Percentiles rank a stretch among this genome's conserved stretches.
phyloP scores from a whole-genome alignment of 2,797 vertebrate species.

The Takifugu ocellatus region DNA sequence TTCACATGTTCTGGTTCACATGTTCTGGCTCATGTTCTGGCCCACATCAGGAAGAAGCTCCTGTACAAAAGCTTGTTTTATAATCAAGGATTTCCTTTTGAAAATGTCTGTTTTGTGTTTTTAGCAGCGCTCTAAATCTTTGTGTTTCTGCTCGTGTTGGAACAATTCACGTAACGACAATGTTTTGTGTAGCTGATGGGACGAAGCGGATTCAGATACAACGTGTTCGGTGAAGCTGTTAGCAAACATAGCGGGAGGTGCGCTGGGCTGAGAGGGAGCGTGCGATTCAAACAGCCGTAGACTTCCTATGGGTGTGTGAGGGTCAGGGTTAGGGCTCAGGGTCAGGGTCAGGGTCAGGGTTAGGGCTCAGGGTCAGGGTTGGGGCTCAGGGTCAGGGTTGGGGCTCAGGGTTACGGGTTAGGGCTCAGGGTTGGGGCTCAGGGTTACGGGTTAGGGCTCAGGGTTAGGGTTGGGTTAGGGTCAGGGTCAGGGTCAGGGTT shows the following conservation, averaged over 20 bases:
- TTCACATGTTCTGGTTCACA: too few relatives aligned
- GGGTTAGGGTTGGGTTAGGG: too few relatives aligned
- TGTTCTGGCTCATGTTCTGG: too few relatives aligned
- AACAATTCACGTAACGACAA: slow-evolving; percentile 2
- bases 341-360: too few relatives aligned
- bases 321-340: background rate
- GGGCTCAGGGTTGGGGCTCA: too few relatives aligned
- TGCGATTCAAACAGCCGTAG: slow-evolving; percentile 66
- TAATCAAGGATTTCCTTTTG: slow-evolving; percentile 39
- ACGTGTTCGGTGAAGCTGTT: slow-evolving; percentile 14
- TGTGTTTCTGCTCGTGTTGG: slow-evolving; percentile 4
- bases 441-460: too few relatives aligned
- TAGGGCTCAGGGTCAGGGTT: too few relatives aligned
- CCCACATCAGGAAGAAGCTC: background rate
- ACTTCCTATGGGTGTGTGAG: background rate
- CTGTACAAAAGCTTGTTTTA: slow-evolving; percentile 11
- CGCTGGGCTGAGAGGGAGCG: slow-evolving; percentile 54
- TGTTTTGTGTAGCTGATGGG: slow-evolving; percentile 20
- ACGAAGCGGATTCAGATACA: slow-evolving; percentile 6
- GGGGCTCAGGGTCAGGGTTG: too few relatives aligned
- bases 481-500: too few relatives aligned
- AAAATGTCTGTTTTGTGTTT: slow-evolving; percentile 22
- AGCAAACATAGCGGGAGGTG: background rate
- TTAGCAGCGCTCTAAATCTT: slow-evolving; percentile 38
- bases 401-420: too few relatives aligned